A percentile compares a stretch with the other conserved stretches of the same genome.
phyloP scores from a whole-genome alignment of 1,140 invertebrate genomes.

The Heterodera carotae region DNA sequence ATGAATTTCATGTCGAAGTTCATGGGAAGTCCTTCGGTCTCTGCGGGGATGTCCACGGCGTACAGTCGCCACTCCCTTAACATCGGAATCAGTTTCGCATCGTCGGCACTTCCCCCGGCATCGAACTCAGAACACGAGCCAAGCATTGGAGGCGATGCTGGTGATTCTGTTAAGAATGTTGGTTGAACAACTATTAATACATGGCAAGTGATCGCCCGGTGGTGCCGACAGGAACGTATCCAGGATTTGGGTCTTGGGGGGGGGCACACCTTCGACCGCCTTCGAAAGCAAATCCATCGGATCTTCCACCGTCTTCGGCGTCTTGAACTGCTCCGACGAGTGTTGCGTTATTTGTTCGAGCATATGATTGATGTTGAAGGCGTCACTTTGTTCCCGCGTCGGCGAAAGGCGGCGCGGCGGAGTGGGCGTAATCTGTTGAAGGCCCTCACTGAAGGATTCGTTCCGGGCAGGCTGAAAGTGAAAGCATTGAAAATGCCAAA shows the following conservation, averaged over 20 bases:
- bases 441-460: background rate
- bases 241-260: too few species aligned
- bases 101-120: slow-evolving; percentile 6
- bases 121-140: slow-evolving; percentile 7
- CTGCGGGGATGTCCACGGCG: slow-evolving; percentile 26
- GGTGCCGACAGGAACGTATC: too few species aligned
- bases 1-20: slow-evolving; percentile 49
- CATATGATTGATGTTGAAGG: slow-evolving; percentile 46
- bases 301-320: background rate
- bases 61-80: slow-evolving; percentile 34
- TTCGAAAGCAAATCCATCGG: slow-evolving; percentile 27
- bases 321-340: slow-evolving; percentile 5
- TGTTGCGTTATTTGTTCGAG: slow-evolving; percentile 42
- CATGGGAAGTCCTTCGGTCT: slow-evolving; percentile 7
- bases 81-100: slow-evolving; percentile 43
- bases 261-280: slow-evolving; percentile 7
- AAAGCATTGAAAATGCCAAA: background rate
- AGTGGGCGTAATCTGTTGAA: slow-evolving; percentile 2
- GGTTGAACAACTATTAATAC: too few species aligned
- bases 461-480: background rate
- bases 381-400: slow-evolving; percentile 20
- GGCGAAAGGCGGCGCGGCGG: slow-evolving; percentile 1
- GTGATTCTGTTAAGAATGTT: slow-evolving; percentile 34
- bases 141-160: slow-evolving; percentile 37
- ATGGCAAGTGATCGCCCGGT: too few species aligned